phyloP scores from a whole-genome alignment of 2,888 invertebrate genomes.

The Acleris emargana region DNA sequence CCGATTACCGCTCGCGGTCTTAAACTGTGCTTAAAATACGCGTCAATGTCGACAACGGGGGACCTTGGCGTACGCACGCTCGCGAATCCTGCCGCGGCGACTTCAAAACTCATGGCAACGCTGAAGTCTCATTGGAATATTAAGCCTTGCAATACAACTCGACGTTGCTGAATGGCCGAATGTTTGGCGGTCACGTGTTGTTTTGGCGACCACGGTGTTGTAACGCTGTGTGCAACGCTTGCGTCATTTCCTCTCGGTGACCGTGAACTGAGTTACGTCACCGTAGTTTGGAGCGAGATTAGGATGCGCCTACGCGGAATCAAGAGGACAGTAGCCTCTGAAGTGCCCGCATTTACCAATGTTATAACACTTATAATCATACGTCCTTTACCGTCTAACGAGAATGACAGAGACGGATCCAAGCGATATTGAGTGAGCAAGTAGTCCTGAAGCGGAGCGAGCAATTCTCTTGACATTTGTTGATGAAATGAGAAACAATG shows the following conservation, averaged over 20 bases:
- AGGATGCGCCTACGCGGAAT: constrained; percentile 67
- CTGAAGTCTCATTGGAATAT: constrained; percentile 19
- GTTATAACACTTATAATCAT: constrained; percentile 14
- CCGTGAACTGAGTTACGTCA: constrained; percentile 81
- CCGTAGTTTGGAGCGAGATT: constrained; percentile 63
- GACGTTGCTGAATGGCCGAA: constrained; percentile 23
- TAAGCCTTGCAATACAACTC: constrained; percentile 18
- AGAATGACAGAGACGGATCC: constrained; percentile 1
- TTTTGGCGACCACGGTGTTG: constrained; percentile 69
- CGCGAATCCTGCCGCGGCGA: constrained; percentile 24
- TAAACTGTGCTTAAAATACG: constrained; percentile 38
- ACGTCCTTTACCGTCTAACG: constrained; percentile 10
- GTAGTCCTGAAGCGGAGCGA: neutral
- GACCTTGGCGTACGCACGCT: constrained; percentile 22
- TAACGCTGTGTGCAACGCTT: constrained; percentile 61
- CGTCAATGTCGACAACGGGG: constrained; percentile 33
- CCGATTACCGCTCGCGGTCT: constrained; percentile 55
- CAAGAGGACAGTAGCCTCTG: constrained; percentile 59
- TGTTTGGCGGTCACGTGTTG: constrained; percentile 52
- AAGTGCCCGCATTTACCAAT: constrained; percentile 20
- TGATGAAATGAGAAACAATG: constrained; percentile 30
- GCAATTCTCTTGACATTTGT: constrained; percentile 15
- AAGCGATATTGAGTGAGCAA: neutral
- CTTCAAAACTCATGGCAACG: constrained; percentile 20
- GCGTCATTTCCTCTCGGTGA: constrained; percentile 81